These are phyloP conservation scores for Eidolon helvum DNA, from an alignment of 2,113 vertebrate genomes.

Conservation along the genomic window DNA sequence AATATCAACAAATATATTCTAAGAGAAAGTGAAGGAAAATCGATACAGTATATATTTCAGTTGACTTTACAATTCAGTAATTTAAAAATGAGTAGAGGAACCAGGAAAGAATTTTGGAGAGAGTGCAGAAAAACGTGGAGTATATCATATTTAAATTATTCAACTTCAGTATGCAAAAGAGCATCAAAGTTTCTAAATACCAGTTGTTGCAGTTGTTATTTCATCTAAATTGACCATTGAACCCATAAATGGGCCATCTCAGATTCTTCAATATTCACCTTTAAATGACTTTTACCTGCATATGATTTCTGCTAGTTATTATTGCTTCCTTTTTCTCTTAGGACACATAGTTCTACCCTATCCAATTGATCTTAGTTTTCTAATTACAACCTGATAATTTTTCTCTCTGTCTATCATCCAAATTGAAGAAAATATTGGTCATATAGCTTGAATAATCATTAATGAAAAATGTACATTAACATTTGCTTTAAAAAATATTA, in stretches of 20 bases:
- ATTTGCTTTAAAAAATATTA: not conserved
- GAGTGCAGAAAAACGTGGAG: rapidly evolving
- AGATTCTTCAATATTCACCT: not conserved
- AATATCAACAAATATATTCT: not conserved
- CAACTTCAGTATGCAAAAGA: not conserved
- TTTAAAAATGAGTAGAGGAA: not conserved
- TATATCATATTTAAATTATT: not conserved
- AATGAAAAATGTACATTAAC: not conserved
- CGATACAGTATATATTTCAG: not conserved
- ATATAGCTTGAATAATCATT: not conserved
- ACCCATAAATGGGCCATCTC: not conserved
- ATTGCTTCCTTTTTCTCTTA: not conserved
- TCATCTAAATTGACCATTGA: not conserved
- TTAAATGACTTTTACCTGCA: not conserved
- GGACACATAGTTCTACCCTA: not conserved
- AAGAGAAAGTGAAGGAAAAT: not conserved
- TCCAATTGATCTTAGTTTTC: not conserved
- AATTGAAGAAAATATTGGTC: not conserved
- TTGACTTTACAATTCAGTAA: not conserved
- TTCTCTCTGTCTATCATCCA: not conserved
- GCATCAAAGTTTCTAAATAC: not conserved
- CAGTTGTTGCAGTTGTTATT: not conserved
- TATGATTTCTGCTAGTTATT: not conserved
- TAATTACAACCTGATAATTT: not conserved
- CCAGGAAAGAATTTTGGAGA: not conserved